Percentiles rank a stretch among this genome's conserved stretches.
Evolutionary conservation across 2,113 vertebrate species (phyloP).

Genomic region (Cepphus grylle): DNA sequence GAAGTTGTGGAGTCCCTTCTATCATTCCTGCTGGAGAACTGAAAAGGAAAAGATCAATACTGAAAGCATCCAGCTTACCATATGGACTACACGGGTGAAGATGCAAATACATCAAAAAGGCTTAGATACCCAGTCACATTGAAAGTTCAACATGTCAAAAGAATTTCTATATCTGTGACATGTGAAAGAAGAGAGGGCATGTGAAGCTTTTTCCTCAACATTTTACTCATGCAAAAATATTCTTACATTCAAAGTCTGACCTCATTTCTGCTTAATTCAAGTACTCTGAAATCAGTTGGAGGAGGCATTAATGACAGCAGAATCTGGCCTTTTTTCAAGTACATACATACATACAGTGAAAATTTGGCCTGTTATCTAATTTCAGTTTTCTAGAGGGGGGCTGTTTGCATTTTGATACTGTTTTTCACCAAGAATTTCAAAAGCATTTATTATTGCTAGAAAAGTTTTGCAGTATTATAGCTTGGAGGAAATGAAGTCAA

Average conservation of each 20-base stretch:
- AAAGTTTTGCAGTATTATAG: not conserved
- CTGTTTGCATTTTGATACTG: not conserved
- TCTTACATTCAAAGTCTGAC: not conserved
- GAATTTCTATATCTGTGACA: not conserved
- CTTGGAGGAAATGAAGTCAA: not conserved
- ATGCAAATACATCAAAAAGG: not conserved
- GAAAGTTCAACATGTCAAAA: not conserved
- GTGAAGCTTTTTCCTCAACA: not conserved
- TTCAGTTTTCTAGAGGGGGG: not conserved
- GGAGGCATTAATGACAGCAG: not conserved
- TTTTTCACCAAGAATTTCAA: not conserved
- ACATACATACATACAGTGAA: not conserved
- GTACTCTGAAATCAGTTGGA: not conserved
- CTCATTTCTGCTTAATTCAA: not conserved
- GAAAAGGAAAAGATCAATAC: not conserved
- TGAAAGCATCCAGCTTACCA: not conserved
- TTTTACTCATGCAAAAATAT: not conserved
- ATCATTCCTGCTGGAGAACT: conserved; percentile 98
- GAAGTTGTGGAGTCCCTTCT: conserved; percentile 95
- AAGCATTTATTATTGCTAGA: not conserved
- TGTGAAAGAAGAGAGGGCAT: not conserved
- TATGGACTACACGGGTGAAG: not conserved
- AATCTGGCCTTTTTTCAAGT: not conserved
- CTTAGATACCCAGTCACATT: not conserved
- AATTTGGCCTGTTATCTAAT: not conserved